Base-by-base conservation (phyloP, 2,113 vertebrate species). In the Phaethon lepturus region DNA sequence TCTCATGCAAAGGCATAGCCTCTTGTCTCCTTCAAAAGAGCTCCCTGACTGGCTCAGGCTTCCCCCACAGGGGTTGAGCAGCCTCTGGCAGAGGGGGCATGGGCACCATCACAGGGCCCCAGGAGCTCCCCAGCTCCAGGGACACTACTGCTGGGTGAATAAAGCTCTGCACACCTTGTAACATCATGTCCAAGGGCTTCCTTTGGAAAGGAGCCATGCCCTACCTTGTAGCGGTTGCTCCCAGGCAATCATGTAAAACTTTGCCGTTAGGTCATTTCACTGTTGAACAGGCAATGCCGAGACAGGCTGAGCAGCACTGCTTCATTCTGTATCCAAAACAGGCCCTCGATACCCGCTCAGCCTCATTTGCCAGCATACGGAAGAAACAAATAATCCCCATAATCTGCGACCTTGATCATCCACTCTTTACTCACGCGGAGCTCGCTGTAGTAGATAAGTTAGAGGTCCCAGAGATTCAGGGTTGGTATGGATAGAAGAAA, bases 111-210 rank as follows among this genome's bases (percentile, higher is more conserved):
- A 64, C 10, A 8, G 55, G 22, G 11, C 20, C 14, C 26, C 3
- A 5, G 63, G 49, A 72, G 52, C 5, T 29, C 35, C 44, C 17
- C 63, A 16, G 50, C 17, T 53, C 68, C 42, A 66, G 33, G 45
- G 18, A 59, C 28, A 25, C 28, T 31, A 49, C 2, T 2, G 2
- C 3, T 1, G 1, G 24, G 44, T 45, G 17, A 77, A 67, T n/a
- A 87, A 72, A 88, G 55, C 69, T 81, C 64, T 71, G 62, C 53
- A 62, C 40, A 64, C 26, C 71, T 44, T 33, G 10, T 56, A 76
- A 75, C 23, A 86, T 23, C 66, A 26, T 13, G 42, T 31, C 78
- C 29, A 42, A 56, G 42, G 52, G 69, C 73, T 87, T 60, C 33
- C 52, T 72, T 17, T 44, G 73, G 69, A 85, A 72, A 76, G 26